Base-by-base conservation (phyloP, 2,888 invertebrate genomes). In the Acronicta aceris region DNA sequence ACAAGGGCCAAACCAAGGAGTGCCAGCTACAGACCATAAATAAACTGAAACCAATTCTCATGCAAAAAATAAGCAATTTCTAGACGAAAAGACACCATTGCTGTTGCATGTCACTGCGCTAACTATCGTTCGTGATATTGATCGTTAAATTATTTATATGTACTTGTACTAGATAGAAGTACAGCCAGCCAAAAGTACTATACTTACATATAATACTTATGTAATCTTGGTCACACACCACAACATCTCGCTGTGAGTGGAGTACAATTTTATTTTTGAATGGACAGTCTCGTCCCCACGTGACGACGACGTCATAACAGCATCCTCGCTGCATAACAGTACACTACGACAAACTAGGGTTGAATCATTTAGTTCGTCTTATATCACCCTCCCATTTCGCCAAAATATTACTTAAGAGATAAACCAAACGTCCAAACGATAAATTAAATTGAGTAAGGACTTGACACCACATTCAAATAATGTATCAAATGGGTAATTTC, bases 1-100 rank as follows among this genome's bases (percentile, higher is more conserved):
- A 92, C 89, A 91, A 91, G 92, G 92, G 91, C 92, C 93, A 92
- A 93, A 93, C 94, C 93, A 93, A 89, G 89, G 91, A 89, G 94
- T 94, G 94, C 94, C 94, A 93, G 89, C 93, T 94, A 93, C 93
- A 89, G 90, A 92, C 87, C 83, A 90, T 83, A 86, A 81, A 79
- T 81, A 78, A 83, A 84, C 72, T 84, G 79, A 87, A 86, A 89
- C 81, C 73, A 83, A 88, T 85, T 85, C 76, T 83, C 94, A 94
- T 94, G 94, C 94, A 91, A 84, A 88, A n/a, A 85, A 84, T 74
- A 93, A 94, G 92, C 92, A 82, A 76, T 82, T 79, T 85, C 88
- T 89, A 90, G 86, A 84, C 82, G 82, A 86, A 84, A 57, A 74
- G 71, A 59, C 82, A 88, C 85, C 86, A 86, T 83, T 75, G 60